Conservation (phyloP, 2,888 invertebrate species). For the Troilus luridus region DNA sequence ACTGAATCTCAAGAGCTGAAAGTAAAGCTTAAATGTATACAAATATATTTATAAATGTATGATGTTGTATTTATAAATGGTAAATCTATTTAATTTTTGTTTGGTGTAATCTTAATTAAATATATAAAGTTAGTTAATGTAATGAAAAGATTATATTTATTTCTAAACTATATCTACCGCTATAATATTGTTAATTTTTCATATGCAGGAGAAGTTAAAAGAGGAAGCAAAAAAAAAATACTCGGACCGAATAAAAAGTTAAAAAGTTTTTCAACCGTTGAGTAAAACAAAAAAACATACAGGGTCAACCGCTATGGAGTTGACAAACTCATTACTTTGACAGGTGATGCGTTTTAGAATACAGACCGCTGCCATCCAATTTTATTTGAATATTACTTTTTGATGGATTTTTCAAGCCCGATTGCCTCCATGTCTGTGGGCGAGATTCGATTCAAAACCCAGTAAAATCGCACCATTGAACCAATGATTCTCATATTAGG, state of each 20-base stretch:
- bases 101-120: too few relatives aligned
- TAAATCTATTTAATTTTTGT: too few relatives aligned
- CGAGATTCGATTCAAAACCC: background rate
- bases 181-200: too few relatives aligned
- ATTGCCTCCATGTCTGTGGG: background rate
- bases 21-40: too few relatives aligned
- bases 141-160: too few relatives aligned
- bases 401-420: background rate
- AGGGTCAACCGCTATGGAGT: background rate
- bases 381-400: background rate
- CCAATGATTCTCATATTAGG: background rate
- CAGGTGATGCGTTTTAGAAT: background rate
- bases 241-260: background rate
- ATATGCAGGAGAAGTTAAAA: too few relatives aligned
- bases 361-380: background rate
- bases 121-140: too few relatives aligned
- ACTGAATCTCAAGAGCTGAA: too few relatives aligned
- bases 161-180: too few relatives aligned
- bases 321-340: background rate
- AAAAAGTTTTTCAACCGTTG: background rate
- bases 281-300: background rate
- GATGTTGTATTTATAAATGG: too few relatives aligned
- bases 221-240: too few relatives aligned
- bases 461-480: background rate
- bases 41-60: too few relatives aligned